phyloP scores from a whole-genome alignment of 2,113 vertebrate species.

The Ascaphus truei region DNA sequence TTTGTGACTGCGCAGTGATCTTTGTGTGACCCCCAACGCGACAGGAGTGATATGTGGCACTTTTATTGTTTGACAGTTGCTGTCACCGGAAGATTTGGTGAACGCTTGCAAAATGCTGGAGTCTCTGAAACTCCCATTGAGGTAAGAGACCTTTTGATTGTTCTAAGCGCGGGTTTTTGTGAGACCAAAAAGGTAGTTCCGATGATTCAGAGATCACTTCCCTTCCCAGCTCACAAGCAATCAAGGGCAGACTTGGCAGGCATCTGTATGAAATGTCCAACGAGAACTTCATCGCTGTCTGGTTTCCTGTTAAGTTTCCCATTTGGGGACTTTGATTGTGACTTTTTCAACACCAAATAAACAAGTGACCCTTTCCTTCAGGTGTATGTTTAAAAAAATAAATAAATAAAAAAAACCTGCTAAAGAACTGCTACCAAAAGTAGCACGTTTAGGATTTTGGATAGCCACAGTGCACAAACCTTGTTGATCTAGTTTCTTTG shows the following conservation, averaged over 20 bases:
- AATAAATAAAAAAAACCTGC: too few relatives aligned
- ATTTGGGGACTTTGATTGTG: background rate
- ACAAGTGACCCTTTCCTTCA: too few relatives aligned
- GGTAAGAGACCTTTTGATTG: constrained; percentile 58
- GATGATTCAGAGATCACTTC: background rate
- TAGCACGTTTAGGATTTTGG: too few relatives aligned
- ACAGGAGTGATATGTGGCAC: too few relatives aligned
- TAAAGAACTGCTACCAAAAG: too few relatives aligned
- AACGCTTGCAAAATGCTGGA: constrained; percentile 95
- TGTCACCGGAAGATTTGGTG: constrained; percentile 88
- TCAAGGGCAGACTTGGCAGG: background rate
- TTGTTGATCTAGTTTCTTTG: too few relatives aligned
- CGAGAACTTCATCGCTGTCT: background rate
- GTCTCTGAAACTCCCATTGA: constrained; percentile 82
- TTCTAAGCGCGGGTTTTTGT: background rate
- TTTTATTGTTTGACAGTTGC: constrained; percentile 54
- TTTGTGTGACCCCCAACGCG: too few relatives aligned
- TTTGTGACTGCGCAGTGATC: too few relatives aligned
- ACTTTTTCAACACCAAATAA: too few relatives aligned
- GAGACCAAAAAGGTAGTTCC: background rate
- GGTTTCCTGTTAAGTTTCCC: background rate
- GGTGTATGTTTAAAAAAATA: too few relatives aligned
- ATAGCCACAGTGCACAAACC: too few relatives aligned
- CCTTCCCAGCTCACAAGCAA: background rate
- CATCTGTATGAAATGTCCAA: background rate